phyloP scores from a whole-genome alignment of 2,797 vertebrate genomes.

The Sebastes matsubarae region DNA sequence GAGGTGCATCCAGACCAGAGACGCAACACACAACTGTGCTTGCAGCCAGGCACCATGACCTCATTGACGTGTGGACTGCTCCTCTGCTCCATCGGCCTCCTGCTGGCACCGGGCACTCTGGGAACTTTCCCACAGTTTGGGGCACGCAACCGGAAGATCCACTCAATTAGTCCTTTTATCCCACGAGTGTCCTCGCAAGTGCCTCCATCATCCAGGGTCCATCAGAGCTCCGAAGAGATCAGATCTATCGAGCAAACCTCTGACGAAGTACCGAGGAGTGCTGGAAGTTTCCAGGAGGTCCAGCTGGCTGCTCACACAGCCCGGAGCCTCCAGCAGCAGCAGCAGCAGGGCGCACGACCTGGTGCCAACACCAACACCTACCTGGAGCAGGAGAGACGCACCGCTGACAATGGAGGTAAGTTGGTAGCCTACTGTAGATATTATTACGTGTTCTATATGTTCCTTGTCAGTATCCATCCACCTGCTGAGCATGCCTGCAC shows the following conservation, averaged over 20 bases:
- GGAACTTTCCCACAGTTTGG: conserved; percentile 61
- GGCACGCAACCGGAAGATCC: conserved; percentile 47
- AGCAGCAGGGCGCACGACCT: conserved; percentile 9
- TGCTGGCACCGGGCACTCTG: conserved; percentile 61
- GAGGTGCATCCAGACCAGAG: background rate
- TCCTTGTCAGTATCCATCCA: background rate
- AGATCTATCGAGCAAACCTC: conserved; percentile 35
- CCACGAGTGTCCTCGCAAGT: conserved; percentile 17
- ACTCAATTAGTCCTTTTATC: conserved; percentile 11
- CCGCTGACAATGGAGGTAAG: conserved; percentile 24
- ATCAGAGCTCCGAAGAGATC: conserved; percentile 23
- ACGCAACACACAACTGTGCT: background rate
- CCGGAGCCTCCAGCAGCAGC: conserved; percentile 10
- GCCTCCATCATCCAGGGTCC: background rate
- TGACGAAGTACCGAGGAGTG: conserved; percentile 26
- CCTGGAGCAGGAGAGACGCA: background rate
- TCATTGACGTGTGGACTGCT: conserved; percentile 43
- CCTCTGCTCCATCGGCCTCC: conserved; percentile 39
- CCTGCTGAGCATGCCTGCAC: background rate
- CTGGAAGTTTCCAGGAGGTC: conserved; percentile 13
- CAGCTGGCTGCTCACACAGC: background rate
- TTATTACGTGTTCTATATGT: background rate
- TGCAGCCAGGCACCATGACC: conserved; percentile 58
- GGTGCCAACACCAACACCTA: background rate
- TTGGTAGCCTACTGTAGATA: background rate